Conservation (phyloP, 2,888 invertebrate genomes). For the Eustalomyia histrio region DNA sequence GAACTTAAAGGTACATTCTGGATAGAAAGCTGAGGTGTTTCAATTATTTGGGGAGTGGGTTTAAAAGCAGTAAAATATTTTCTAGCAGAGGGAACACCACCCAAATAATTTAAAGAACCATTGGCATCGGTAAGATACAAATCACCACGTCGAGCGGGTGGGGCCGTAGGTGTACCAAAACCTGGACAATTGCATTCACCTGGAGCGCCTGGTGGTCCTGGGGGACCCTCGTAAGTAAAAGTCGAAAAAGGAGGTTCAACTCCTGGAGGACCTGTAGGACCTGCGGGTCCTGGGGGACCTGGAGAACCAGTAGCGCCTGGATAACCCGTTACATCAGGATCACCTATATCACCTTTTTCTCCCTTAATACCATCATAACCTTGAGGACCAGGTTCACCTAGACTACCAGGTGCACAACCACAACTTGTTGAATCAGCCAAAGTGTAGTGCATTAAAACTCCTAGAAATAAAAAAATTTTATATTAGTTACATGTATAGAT, state of each 20-base stretch:
- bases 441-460: neutral
- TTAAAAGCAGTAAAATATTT: neutral
- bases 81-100: neutral
- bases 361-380: slow-evolving; percentile 11
- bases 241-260: neutral
- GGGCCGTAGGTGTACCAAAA: neutral
- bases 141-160: neutral
- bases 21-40: no score
- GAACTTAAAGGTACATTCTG: neutral
- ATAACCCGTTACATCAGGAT: neutral
- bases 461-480: neutral
- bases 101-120: slow-evolving; percentile 27
- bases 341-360: slow-evolving; percentile 9
- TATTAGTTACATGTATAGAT: neutral
- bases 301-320: neutral
- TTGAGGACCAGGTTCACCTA: neutral
- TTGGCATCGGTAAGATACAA: slow-evolving; percentile 29
- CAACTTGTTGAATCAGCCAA: slow-evolving; percentile 5
- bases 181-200: neutral
- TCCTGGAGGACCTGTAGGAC: neutral
- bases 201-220: neutral
- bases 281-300: neutral
- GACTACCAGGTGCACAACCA: slow-evolving; percentile 29
- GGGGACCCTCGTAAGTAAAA: neutral
- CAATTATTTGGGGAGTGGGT: neutral